Evolutionary conservation across 2,888 invertebrate species (phyloP).

Genomic region (Catocala sponsa): DNA sequence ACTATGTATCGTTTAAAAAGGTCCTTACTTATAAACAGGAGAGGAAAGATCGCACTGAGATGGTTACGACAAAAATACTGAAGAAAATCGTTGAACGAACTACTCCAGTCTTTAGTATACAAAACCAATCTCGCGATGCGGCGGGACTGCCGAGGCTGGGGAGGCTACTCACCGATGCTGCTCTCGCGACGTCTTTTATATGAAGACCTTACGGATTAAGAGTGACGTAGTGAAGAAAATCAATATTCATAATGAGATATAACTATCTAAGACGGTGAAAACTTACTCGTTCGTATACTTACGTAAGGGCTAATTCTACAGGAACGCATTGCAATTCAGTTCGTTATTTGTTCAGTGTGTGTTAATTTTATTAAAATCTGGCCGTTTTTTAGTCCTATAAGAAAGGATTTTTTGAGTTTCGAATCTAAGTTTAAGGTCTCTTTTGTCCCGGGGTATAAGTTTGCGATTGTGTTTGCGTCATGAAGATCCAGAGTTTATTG

Average conservation of each 20-base stretch:
- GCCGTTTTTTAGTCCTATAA: no score
- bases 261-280: conserved; percentile 77
- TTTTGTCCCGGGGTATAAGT: no score
- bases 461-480: no score
- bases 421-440: no score
- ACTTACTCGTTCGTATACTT: conserved; percentile 60
- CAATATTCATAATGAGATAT: conserved; percentile 86
- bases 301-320: conserved; percentile 37
- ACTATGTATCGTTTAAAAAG: not conserved
- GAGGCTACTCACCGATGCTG: conserved; percentile 77
- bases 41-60: conserved; percentile 71
- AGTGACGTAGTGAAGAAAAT: conserved; percentile 73
- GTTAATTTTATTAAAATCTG: no score
- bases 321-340: conserved; percentile 47
- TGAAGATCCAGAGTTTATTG: no score
- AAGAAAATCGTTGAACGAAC: conserved; percentile 88
- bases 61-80: conserved; percentile 85
- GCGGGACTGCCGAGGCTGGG: conserved; percentile 75
- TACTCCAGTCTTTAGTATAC: conserved; percentile 85
- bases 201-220: conserved; percentile 69
- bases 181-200: conserved; percentile 73
- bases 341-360: not conserved
- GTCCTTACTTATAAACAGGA: conserved; percentile 67
- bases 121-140: conserved; percentile 78
- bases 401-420: no score